Base-by-base conservation (phyloP, 2,113 vertebrate species). In the Romanogobio albipinnatus region DNA sequence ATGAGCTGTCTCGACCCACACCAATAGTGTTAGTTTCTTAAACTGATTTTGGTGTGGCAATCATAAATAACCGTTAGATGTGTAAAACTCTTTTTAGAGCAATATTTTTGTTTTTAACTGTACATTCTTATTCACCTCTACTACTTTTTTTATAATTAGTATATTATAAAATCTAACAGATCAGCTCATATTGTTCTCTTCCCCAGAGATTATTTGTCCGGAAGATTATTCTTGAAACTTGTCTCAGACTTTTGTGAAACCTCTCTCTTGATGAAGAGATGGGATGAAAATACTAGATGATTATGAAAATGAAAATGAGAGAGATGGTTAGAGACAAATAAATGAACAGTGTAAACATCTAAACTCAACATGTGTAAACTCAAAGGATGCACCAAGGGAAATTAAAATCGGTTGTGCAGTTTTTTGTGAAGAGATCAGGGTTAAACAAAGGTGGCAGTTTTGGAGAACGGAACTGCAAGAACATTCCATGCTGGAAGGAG, bases 381-480 rank as follows among this genome's bases (percentile, higher is more conserved):
- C 5, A 47, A 80, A 45, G 13, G 14, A 47, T 11, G 58, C 24
- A 47, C 39, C 14, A 29, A 7, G 9, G n/a, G 56, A 24, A 79
- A 61, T 45, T 76, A 5, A 51, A 76, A 33, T 26, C 1, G 0
- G 10, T 15, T 36, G 51, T 56, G 51, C 49, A 78, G 59, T 47
- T 47, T 13, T 47, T 47, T 64, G 1, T 49, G 58, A 47, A 26
- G 59, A 66, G 45, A 66, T 66, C 15, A 1, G 43, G 78, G 24
- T 81, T 66, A 66, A 81, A 7, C 4, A 43, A 66, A 49, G 61
- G 59, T 66, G 2, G 86, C 29, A 24, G 22, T 64, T 39, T 56
- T 74, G 45, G 49, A 81, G n/a, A 58, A 33, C 36, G 22, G 26
- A 45, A 26, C 59, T 83, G 24, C 45, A 15, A 33, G 33, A 83